Evolutionary conservation across 2,797 vertebrate genomes (phyloP).

Genomic region (Iguana delicatissima): DNA sequence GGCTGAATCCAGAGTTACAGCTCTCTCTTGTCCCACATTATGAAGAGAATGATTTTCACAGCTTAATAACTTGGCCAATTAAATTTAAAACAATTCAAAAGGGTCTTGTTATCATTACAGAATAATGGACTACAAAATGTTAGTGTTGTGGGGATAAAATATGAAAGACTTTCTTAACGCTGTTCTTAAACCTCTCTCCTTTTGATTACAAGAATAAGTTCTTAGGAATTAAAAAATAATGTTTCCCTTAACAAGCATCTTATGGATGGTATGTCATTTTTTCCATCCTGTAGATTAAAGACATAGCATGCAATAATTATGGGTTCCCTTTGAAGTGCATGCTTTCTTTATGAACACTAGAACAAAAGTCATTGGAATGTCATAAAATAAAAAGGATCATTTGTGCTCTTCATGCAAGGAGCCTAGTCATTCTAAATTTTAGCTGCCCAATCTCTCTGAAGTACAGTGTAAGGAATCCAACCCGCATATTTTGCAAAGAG

Average conservation of each 20-base stretch:
- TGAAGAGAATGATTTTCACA: constrained; percentile 35
- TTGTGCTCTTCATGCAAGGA: constrained; percentile 8
- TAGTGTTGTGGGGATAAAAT: background rate
- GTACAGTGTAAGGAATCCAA: background rate
- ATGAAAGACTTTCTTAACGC: constrained; percentile 30
- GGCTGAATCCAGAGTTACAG: background rate
- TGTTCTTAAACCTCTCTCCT: constrained; percentile 1
- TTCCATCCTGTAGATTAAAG: background rate
- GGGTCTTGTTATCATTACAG: background rate
- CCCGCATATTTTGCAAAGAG: background rate
- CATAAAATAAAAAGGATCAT: constrained; percentile 24
- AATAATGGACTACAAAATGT: constrained; percentile 30
- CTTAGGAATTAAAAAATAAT: constrained; percentile 10
- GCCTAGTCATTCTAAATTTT: constrained; percentile 1
- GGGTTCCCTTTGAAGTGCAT: constrained; percentile 18
- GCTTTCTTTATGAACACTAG: background rate
- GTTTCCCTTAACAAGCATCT: constrained; percentile 12
- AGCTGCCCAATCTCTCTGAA: constrained; percentile 2
- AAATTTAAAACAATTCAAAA: constrained; percentile 38
- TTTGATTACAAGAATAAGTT: constrained; percentile 38
- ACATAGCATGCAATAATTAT: constrained; percentile 28
- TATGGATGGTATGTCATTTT: background rate
- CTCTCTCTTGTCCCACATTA: constrained; percentile 21
- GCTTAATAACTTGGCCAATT: constrained; percentile 41
- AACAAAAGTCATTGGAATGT: constrained; percentile 31